Conservation (phyloP, 1,140 invertebrate genomes). For the Drosophila santomea region DNA sequence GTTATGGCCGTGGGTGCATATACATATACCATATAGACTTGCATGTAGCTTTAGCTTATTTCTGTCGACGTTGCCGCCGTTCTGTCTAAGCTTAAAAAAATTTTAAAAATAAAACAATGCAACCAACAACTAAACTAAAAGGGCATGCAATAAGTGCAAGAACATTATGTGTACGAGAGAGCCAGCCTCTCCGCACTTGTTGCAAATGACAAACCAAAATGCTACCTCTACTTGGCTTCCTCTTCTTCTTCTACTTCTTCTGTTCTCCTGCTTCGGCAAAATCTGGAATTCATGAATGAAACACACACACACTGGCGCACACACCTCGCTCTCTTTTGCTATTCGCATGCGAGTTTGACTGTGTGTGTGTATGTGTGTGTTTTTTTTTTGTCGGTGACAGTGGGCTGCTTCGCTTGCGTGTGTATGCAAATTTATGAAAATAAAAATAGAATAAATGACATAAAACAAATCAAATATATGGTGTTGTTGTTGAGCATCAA, state of each 20-base stretch:
- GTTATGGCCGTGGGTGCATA: conserved; percentile 63
- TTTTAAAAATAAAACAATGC: conserved; percentile 17
- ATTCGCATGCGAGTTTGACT: conserved; percentile 8
- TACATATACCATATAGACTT: conserved; percentile 29
- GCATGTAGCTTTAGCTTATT: conserved; percentile 35
- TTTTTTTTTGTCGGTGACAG: conserved; percentile 21
- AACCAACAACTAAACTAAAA: conserved; percentile 11
- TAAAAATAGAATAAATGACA: conserved; percentile 38
- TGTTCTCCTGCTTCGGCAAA: conserved; percentile 39
- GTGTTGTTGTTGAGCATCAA: conserved; percentile 48
- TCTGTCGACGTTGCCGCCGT: conserved; percentile 54
- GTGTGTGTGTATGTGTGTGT: conserved; percentile 1
- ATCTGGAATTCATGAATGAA: conserved; percentile 82
- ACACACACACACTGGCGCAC: conserved; percentile 58
- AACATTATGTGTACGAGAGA: conserved; percentile 22
- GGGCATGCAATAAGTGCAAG: conserved; percentile 36
- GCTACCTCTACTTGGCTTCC: conserved; percentile 28
- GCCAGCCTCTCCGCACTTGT: conserved; percentile 61
- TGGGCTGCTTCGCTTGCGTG: conserved; percentile 58
- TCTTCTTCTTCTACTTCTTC: conserved; percentile 22
- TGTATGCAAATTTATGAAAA: conserved; percentile 80
- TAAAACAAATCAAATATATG: conserved; percentile 41
- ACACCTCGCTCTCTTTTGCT: conserved; percentile 18
- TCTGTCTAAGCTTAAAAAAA: conserved; percentile 64
- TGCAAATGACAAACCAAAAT: conserved; percentile 80